phyloP scores from a whole-genome alignment of 2,888 invertebrate genomes.

The Imbricaverruca yamaguchii region DNA sequence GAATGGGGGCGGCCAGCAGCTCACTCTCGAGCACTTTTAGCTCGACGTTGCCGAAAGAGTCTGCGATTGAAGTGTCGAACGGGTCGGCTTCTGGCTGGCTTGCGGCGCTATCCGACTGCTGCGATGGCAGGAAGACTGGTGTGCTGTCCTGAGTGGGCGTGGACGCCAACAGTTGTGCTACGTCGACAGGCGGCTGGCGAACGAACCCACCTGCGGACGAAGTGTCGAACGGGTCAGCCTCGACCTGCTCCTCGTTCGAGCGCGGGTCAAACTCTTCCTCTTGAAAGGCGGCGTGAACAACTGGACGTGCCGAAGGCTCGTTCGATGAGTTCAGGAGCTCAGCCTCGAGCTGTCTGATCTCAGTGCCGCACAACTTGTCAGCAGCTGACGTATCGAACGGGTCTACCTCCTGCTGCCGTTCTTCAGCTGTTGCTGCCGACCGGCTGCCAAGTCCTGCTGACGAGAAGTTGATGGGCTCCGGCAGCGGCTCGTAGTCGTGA shows the following conservation, averaged over 20 bases:
- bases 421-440: neutral
- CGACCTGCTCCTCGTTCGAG: neutral
- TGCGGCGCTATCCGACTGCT: neutral
- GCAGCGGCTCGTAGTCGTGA: conserved; percentile 42
- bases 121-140: neutral
- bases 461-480: conserved; percentile 16
- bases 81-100: conserved; percentile 25
- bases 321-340: conserved; percentile 53
- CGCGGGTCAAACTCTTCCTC: conserved; percentile 26
- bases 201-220: neutral
- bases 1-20: conserved; percentile 44
- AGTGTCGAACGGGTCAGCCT: neutral
- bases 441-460: neutral
- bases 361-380: conserved; percentile 62
- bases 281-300: conserved; percentile 28
- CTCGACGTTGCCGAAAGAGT: conserved; percentile 42
- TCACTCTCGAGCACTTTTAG: conserved; percentile 53
- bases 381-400: conserved; percentile 64
- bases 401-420: conserved; percentile 28
- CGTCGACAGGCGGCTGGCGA: neutral
- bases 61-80: conserved; percentile 33
- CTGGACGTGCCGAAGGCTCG: neutral
- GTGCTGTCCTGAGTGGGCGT: neutral
- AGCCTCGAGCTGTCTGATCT: conserved; percentile 68
- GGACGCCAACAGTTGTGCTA: neutral